These are phyloP conservation scores for Helobdella robusta DNA, from an alignment of 2,888 invertebrate genomes.

Conservation along the genomic window DNA sequence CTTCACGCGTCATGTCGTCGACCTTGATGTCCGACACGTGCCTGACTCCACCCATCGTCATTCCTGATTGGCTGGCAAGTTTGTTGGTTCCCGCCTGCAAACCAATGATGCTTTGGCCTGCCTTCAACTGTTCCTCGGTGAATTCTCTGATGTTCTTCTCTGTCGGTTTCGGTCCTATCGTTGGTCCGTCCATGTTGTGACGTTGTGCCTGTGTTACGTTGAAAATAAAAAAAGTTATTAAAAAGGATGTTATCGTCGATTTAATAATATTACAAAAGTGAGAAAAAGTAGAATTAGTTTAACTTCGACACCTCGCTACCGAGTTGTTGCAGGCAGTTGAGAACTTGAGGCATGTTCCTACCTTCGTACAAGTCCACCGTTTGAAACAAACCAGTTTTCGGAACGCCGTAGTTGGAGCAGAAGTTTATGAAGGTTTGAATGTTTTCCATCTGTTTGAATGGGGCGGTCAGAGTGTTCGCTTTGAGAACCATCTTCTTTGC, in stretches of 20 bases:
- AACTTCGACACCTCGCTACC: too few species aligned
- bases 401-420: conserved; percentile 45
- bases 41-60: conserved; percentile 43
- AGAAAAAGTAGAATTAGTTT: too few species aligned
- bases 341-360: conserved; percentile 48
- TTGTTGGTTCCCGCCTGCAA: conserved; percentile 47
- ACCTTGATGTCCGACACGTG: conserved; percentile 46
- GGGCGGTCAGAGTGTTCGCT: conserved; percentile 39
- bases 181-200: conserved; percentile 42
- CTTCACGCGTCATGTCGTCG: conserved; percentile 41
- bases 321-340: conserved; percentile 45
- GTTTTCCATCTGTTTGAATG: conserved; percentile 50
- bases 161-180: conserved; percentile 46
- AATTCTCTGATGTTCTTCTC: conserved; percentile 42
- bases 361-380: conserved; percentile 48
- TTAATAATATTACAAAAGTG: too few species aligned
- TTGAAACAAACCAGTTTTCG: conserved; percentile 45
- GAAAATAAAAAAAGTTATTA: too few species aligned
- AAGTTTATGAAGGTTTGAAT: conserved; percentile 47
- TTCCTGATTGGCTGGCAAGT: conserved; percentile 43
- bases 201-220: conserved; percentile 39
- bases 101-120: conserved; percentile 43
- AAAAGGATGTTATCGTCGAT: too few species aligned
- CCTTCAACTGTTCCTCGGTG: conserved; percentile 41
- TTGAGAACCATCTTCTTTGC: conserved; percentile 39